phyloP scores from a whole-genome alignment of 2,113 vertebrate species.

The Formicarius rufipectus region DNA sequence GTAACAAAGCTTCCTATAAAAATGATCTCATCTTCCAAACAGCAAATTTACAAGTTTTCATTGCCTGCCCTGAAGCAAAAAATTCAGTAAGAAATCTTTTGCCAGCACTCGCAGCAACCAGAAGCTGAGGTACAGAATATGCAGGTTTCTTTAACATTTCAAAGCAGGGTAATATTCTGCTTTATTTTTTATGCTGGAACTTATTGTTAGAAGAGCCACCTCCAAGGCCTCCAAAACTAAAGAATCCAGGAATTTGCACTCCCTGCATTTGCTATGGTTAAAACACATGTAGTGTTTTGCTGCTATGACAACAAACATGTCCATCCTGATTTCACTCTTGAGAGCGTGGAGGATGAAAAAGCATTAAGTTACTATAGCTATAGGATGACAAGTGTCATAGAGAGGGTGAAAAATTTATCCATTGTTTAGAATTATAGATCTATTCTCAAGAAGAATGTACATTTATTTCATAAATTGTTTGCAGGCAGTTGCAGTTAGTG shows the following conservation, averaged over 20 bases:
- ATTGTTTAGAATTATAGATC: background rate
- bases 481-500: background rate
- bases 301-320: conserved; percentile 21
- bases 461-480: background rate
- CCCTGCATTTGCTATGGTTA: background rate
- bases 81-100: background rate
- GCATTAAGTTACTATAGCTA: background rate
- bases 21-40: background rate
- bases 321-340: background rate
- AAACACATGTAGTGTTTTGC: conserved; percentile 9
- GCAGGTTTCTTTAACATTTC: background rate
- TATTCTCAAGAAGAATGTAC: background rate
- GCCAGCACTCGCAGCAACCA: background rate
- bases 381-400: background rate
- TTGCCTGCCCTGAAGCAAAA: background rate
- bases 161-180: background rate
- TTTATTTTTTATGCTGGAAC: background rate
- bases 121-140: background rate
- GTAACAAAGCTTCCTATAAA: background rate
- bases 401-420: background rate
- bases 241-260: background rate
- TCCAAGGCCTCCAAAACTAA: background rate
- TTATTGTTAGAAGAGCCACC: background rate
- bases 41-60: background rate
- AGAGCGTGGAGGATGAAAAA: background rate